Conservation (phyloP, 2,797 vertebrate genomes). For the Sebastes kiyomatsui region DNA sequence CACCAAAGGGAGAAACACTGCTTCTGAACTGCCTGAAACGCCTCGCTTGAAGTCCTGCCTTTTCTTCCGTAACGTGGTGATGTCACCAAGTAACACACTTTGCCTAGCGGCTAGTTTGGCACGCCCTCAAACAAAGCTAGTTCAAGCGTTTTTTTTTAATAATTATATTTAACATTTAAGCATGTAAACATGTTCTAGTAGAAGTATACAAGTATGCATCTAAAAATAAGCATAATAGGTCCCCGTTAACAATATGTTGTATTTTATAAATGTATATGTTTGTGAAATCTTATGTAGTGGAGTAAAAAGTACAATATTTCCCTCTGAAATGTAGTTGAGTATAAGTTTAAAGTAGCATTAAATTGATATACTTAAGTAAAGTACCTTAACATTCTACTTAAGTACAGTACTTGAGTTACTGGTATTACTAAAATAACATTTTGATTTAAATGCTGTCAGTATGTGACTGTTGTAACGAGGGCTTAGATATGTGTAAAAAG, state of each 20-base stretch:
- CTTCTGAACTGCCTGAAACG: no score
- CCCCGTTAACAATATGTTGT: not conserved
- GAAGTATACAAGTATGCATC: no score
- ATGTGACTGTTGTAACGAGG: not conserved
- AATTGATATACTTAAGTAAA: not conserved
- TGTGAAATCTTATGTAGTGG: not conserved
- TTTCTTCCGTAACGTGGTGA: no score
- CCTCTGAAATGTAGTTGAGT: not conserved
- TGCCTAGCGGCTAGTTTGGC: no score
- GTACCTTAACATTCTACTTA: not conserved
- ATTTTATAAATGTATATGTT: not conserved
- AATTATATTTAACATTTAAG: no score
- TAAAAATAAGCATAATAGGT: no score
- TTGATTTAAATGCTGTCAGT: not conserved
- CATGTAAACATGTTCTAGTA: no score
- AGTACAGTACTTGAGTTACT: not conserved
- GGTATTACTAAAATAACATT: not conserved
- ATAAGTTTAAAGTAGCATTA: not conserved
- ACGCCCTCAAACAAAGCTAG: no score
- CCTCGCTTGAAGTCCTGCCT: no score
- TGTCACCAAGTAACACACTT: no score
- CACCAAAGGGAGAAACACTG: no score
- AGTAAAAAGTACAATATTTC: not conserved
- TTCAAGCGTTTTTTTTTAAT: no score
- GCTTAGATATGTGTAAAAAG: not conserved